A percentile compares a stretch with the other conserved stretches of the same genome.
phyloP scores from a whole-genome alignment of 2,888 invertebrate genomes.

The Strigamia maritima region DNA sequence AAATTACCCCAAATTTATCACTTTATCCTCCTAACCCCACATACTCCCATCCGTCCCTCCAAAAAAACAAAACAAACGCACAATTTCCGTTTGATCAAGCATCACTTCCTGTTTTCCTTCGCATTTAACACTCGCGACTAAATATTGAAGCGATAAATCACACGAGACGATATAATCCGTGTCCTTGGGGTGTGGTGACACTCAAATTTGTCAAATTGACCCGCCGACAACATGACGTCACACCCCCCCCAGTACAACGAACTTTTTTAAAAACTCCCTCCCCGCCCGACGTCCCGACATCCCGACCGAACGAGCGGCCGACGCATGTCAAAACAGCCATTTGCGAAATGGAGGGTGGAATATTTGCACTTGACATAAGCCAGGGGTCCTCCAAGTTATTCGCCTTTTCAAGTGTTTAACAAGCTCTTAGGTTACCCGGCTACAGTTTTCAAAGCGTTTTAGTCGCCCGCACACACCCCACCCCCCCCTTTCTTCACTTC shows the following conservation, averaged over 20 bases:
- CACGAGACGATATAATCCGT: background rate
- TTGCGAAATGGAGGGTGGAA: constrained; percentile 15
- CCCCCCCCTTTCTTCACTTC: background rate
- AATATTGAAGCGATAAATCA: background rate
- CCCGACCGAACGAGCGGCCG: background rate
- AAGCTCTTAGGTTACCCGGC: constrained; percentile 23
- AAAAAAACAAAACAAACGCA: too few species aligned
- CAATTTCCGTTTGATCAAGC: too few species aligned
- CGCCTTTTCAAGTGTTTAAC: constrained; percentile 23
- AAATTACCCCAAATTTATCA: too few species aligned
- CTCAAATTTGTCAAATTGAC: constrained; percentile 12
- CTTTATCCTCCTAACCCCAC: too few species aligned
- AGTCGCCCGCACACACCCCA: background rate
- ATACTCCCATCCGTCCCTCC: too few species aligned
- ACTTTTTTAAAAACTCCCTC: background rate
- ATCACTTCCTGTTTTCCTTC: background rate
- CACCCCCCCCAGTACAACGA: background rate
- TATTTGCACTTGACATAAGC: constrained; percentile 23
- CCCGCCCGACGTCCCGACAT: background rate
- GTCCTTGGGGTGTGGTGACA: background rate
- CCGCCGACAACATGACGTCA: constrained; percentile 4
- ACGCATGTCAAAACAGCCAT: constrained; percentile 17
- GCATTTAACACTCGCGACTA: background rate
- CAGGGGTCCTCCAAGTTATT: constrained; percentile 15
- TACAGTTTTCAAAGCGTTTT: constrained; percentile 24